Evolutionary conservation across 2,113 vertebrate species (phyloP).

Genomic region (Myrmecobius fasciatus): DNA sequence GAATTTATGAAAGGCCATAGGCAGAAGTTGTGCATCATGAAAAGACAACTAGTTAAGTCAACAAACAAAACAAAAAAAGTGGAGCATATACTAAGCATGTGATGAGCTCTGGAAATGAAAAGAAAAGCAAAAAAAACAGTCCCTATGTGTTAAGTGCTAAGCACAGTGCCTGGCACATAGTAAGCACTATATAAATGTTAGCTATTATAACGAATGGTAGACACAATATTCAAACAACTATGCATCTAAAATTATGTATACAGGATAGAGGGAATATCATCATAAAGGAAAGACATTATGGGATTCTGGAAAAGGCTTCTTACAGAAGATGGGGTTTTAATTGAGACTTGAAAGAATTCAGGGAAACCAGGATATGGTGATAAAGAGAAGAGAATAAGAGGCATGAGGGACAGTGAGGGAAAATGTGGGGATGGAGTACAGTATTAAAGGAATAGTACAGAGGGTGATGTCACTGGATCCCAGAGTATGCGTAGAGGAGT

Average conservation of each 20-base stretch:
- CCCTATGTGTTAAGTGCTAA: background rate
- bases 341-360: background rate
- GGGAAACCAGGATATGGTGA: background rate
- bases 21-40: background rate
- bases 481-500: background rate
- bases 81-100: background rate
- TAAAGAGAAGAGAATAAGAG: background rate
- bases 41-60: background rate
- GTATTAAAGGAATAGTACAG: background rate
- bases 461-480: background rate
- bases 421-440: background rate
- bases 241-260: background rate
- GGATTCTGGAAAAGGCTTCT: background rate
- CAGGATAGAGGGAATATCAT: background rate
- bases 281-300: background rate
- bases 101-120: background rate
- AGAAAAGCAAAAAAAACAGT: background rate
- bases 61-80: background rate
- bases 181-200: background rate
- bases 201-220: background rate
- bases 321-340: background rate
- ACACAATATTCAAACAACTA: background rate
- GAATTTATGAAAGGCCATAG: background rate
- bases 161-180: background rate
- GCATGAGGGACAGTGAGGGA: background rate